phyloP scores from a whole-genome alignment of 2,797 vertebrate genomes.

The Chiloscyllium punctatum region DNA sequence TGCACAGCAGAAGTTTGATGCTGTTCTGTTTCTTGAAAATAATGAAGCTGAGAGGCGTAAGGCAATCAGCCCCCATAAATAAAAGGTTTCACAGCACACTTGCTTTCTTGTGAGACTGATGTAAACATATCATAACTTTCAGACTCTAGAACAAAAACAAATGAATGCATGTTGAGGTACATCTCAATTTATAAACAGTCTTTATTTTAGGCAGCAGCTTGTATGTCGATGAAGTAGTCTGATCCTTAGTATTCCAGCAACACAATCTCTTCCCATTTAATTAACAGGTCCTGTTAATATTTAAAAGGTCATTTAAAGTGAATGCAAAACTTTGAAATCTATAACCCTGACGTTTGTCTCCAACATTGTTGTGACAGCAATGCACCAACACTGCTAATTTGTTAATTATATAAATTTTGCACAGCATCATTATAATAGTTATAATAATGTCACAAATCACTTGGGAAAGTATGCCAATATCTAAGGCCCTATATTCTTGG shows the following conservation, averaged over 20 bases:
- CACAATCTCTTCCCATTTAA: neutral
- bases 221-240: neutral
- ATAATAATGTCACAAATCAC: neutral
- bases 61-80: neutral
- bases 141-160: neutral
- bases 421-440: neutral
- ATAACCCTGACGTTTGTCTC: neutral
- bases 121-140: neutral
- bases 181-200: neutral
- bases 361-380: neutral
- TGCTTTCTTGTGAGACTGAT: too few relatives aligned
- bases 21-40: neutral
- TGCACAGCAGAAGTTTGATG: neutral
- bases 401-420: neutral
- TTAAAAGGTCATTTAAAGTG: conserved; percentile 28
- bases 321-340: neutral
- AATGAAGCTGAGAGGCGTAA: neutral
- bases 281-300: neutral
- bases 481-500: too few relatives aligned
- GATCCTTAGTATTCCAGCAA: neutral
- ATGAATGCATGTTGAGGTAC: neutral
- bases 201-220: neutral
- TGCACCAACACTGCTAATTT: neutral
- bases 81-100: neutral
- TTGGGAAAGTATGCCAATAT: too few relatives aligned